Conservation (phyloP, 92 coral and sea anemone species). For the Paragorgia papillata region DNA sequence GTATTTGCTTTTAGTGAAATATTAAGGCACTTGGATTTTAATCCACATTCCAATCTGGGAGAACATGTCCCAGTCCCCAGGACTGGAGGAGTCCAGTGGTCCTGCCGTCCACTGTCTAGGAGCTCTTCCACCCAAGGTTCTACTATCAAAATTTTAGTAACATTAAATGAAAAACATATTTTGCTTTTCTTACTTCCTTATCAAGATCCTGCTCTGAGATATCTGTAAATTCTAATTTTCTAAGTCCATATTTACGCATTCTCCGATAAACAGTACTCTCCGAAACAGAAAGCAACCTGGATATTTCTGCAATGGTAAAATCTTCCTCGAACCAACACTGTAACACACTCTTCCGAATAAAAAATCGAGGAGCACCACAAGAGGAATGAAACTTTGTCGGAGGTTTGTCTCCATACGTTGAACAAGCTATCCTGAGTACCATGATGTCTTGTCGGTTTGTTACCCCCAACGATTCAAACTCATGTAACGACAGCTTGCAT, state of each 20-base stretch:
- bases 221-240: constrained; percentile 49
- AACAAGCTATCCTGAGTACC: constrained; percentile 36
- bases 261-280: constrained; percentile 60
- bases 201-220: constrained; percentile 62
- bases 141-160: no score
- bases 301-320: constrained; percentile 59
- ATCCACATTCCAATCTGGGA: no score
- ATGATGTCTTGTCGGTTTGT: constrained; percentile 21
- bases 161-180: no score
- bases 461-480: constrained; percentile 36
- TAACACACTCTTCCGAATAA: constrained; percentile 60
- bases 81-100: no score
- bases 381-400: neutral
- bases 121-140: no score
- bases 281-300: constrained; percentile 36
- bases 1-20: no score
- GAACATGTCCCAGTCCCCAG: no score
- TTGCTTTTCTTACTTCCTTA: constrained; percentile 27
- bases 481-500: constrained; percentile 29
- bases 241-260: constrained; percentile 64
- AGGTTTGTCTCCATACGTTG: constrained; percentile 26
- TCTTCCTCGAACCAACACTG: constrained; percentile 56
- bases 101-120: no score
- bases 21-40: no score
- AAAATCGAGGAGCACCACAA: constrained; percentile 60